These are phyloP conservation scores for Astyanax mexicanus DNA, from an alignment of 2,797 vertebrate genomes.

Conservation along the genomic window DNA sequence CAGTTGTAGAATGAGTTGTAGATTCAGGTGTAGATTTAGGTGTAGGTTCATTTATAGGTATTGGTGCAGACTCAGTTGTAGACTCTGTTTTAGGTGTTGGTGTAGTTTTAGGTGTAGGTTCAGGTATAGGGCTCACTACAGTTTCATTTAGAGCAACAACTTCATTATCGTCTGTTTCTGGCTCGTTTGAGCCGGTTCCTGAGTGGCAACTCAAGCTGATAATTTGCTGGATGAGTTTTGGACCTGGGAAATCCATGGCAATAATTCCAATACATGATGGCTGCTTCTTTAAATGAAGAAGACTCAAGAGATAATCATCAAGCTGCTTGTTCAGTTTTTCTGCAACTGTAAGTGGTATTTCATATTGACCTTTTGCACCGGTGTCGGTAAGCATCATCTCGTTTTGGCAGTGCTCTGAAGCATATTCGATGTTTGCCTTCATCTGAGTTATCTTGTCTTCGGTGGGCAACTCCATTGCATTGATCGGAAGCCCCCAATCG, in stretches of 20 bases:
- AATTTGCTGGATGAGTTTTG: constrained; percentile 20
- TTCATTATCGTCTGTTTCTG: neutral
- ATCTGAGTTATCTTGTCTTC: constrained; percentile 26
- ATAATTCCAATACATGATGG: constrained; percentile 42
- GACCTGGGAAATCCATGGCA: constrained; percentile 43
- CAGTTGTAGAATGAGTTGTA: neutral
- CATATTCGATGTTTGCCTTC: constrained; percentile 26
- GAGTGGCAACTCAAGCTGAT: constrained; percentile 27
- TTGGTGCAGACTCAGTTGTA: too few relatives aligned
- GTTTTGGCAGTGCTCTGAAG: constrained; percentile 19
- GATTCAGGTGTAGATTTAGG: neutral
- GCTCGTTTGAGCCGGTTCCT: neutral
- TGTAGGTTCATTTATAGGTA: too few relatives aligned
- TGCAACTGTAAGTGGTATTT: constrained; percentile 13
- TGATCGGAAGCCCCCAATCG: constrained; percentile 26
- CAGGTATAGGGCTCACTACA: neutral
- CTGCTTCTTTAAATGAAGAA: neutral
- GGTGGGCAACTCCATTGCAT: constrained; percentile 14
- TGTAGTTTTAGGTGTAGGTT: neutral
- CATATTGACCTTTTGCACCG: constrained; percentile 11
- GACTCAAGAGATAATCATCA: constrained; percentile 12
- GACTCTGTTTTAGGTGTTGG: neutral
- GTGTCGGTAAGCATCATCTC: constrained; percentile 38
- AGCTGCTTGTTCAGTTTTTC: constrained; percentile 32
- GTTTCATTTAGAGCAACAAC: neutral